Evolutionary conservation across 2,113 vertebrate species (phyloP).

Genomic region (Corapipo altera): DNA sequence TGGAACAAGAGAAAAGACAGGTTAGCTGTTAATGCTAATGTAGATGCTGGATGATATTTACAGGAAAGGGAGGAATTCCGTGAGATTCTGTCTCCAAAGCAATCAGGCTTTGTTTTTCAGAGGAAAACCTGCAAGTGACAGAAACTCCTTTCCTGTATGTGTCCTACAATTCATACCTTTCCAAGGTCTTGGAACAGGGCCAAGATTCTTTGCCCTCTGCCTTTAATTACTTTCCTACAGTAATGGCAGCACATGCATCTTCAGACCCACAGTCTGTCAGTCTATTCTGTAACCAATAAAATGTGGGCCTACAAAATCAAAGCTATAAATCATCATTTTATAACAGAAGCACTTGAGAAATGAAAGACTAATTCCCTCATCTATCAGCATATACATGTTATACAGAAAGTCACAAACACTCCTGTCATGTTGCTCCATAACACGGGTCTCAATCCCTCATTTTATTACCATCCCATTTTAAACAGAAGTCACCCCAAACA

Average conservation of each 20-base stretch:
- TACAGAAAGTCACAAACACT: not conserved
- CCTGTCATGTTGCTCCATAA: not conserved
- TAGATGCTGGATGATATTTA: not conserved
- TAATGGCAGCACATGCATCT: not conserved
- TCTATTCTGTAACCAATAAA: not conserved
- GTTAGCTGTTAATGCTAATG: not conserved
- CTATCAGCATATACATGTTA: not conserved
- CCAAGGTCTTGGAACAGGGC: not conserved
- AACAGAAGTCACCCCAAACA: not conserved
- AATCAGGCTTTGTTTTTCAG: not conserved
- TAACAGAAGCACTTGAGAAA: not conserved
- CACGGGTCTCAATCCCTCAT: not conserved
- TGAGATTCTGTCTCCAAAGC: not conserved
- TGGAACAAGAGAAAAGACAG: slow-evolving; percentile 58
- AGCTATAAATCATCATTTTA: not conserved
- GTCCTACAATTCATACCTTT: not conserved
- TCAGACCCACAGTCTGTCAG: rapidly evolving
- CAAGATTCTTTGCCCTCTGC: not conserved
- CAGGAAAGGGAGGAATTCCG: not conserved
- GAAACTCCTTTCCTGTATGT: not conserved
- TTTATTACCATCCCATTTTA: not conserved
- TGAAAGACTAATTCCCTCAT: not conserved
- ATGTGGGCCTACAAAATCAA: not conserved
- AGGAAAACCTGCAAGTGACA: not conserved
- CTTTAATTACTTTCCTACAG: not conserved